Base-by-base conservation (phyloP, 1,140 invertebrate species). In the Protaetia brevitarsis region DNA sequence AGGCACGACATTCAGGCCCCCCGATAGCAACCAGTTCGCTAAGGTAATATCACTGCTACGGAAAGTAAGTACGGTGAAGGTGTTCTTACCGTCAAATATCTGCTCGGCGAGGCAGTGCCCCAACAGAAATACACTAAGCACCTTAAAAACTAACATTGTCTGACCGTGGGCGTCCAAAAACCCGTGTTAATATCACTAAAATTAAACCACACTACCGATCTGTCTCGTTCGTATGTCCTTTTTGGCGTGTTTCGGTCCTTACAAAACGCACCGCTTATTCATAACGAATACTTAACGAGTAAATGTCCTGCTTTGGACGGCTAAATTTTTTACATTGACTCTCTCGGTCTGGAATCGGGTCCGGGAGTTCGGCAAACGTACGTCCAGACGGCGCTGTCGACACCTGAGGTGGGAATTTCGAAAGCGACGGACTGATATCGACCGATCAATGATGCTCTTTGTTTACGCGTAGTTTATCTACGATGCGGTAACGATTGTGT, bases 261-360 rank as follows among this genome's bases (percentile, higher is more conserved):
- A 45, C 16, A 45, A 45, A 19, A 45, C 23, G 23, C 41, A 45
- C 41, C 41, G 41, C 16, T 45, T 45, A 45, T 45, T 45, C 41
- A 45, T 45, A 45, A 45, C 41, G 41, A 45, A 45, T 45, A 13
- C 41, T 45, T 16, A 13, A 45, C 41, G 41, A 45, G 41, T 19
- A 37, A 37, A 45, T 45, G 41, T 45, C 41, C 41, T 45, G 41
- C 41, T 45, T 45, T 45, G 41, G 41, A 45, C 41, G 41, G 41
- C 41, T 19, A 45, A 45, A 45, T 45, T 45, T n/a, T 45, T 45
- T 45, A 45, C 41, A 45, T 45, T 45, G 41, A 45, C 41, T 45
- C 36, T n/a, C 10, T 37, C 41, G n/a, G 41, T 45, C 13, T 45
- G 13, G 13, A 45, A 19, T 45, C 41, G 41, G 41, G 41, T 45